Evolutionary conservation across 2,888 invertebrate genomes (phyloP).

Genomic region (Lacanobia oleracea): DNA sequence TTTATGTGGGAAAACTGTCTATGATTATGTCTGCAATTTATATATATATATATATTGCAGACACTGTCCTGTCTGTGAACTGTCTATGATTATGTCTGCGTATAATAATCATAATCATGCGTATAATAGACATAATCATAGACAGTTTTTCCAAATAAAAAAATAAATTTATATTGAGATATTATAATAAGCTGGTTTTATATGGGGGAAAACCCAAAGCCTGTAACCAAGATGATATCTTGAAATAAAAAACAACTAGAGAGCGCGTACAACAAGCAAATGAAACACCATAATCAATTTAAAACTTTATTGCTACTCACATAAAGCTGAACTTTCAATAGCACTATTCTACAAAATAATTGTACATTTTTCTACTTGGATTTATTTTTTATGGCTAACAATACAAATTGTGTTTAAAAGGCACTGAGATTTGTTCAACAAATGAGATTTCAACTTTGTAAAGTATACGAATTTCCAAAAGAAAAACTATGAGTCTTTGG

Average conservation of each 20-base stretch:
- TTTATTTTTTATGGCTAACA: slow-evolving; percentile 8
- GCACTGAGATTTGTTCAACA: slow-evolving; percentile 39
- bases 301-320: slow-evolving; percentile 42
- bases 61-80: too few species aligned
- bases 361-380: slow-evolving; percentile 6
- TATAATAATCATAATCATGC: too few species aligned
- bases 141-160: too few species aligned
- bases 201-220: too few species aligned
- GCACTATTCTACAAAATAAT: slow-evolving; percentile 15
- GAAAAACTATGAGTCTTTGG: not conserved
- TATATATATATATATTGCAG: too few species aligned
- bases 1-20: not conserved
- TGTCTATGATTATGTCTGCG: too few species aligned
- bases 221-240: too few species aligned
- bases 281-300: slow-evolving; percentile 36
- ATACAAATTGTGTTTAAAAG: slow-evolving; percentile 28
- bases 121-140: too few species aligned
- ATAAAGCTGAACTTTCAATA: slow-evolving; percentile 33
- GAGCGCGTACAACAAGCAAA: slow-evolving; percentile 1
- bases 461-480: not conserved
- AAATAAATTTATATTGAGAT: too few species aligned
- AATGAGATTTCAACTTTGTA: slow-evolving; percentile 18
- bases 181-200: too few species aligned
- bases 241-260: not conserved
- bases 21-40: not conserved